phyloP scores from a whole-genome alignment of 2,888 invertebrate genomes.

The Drosophila mulleri region DNA sequence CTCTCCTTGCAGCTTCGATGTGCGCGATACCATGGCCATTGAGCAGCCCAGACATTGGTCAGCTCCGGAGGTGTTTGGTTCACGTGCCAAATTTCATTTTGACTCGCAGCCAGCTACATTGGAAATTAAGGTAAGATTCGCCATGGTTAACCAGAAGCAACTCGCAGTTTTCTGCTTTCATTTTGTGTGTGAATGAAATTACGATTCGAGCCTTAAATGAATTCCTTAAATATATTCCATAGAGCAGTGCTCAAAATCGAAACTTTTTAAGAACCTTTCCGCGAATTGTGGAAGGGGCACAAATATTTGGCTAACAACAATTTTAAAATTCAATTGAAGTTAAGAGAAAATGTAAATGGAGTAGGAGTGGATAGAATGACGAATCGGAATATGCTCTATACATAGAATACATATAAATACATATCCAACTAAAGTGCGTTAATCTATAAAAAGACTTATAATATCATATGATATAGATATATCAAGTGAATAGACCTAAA shows the following conservation, averaged over 20 bases:
- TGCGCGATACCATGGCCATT: conserved; percentile 91
- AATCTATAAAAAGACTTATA: too few species aligned
- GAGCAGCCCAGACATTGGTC: conserved; percentile 93
- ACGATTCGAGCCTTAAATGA: conserved; percentile 17
- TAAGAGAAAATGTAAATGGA: not conserved
- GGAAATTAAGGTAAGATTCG: conserved; percentile 87
- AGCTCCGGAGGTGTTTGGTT: conserved; percentile 93
- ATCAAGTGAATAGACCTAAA: not conserved
- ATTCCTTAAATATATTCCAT: conserved; percentile 40
- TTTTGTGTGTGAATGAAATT: not conserved
- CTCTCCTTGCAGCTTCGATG: conserved; percentile 90
- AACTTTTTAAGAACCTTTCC: not conserved
- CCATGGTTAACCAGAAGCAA: conserved; percentile 10
- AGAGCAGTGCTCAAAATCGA: not conserved
- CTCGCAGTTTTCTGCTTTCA: not conserved
- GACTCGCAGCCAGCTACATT: conserved; percentile 92
- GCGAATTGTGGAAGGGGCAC: not conserved
- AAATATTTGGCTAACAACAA: not conserved
- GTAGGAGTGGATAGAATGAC: not conserved
- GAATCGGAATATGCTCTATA: not conserved
- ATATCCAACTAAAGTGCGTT: too few species aligned
- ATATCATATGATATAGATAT: not conserved
- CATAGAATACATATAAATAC: not conserved
- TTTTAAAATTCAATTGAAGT: conserved; percentile 11
- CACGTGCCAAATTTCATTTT: conserved; percentile 93